phyloP scores from a whole-genome alignment of 2,888 invertebrate genomes.

The Ophion slaviceki region DNA sequence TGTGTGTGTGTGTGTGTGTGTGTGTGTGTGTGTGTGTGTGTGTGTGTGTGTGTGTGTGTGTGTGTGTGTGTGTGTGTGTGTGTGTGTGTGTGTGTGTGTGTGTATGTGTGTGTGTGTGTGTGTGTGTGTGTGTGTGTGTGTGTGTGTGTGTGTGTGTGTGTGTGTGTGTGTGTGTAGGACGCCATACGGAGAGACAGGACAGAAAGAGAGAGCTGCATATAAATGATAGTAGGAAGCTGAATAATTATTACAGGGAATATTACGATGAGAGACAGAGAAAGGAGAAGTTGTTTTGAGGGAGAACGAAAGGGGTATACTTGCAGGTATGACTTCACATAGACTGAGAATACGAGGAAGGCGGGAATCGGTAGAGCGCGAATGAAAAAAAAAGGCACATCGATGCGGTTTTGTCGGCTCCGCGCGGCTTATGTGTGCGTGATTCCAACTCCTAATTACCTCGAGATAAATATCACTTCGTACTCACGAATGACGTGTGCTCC shows the following conservation, averaged over 20 bases:
- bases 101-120: constrained; percentile 1
- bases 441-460: constrained; percentile 80
- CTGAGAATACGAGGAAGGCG: constrained; percentile 52
- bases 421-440: constrained; percentile 72
- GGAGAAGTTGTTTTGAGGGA: constrained; percentile 39
- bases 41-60: constrained; percentile 3
- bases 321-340: constrained; percentile 24
- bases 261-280: constrained; percentile 63
- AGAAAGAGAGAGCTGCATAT: constrained; percentile 60
- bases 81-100: constrained; percentile 6
- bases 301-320: constrained; percentile 35
- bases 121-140: constrained; percentile 1
- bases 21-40: constrained; percentile 1
- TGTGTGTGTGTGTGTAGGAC: constrained; percentile 21
- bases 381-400: constrained; percentile 64
- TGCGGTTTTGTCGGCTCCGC: constrained; percentile 44
- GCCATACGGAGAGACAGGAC: constrained; percentile 42
- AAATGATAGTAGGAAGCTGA: constrained; percentile 70
- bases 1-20: constrained; percentile 5
- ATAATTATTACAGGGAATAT: constrained; percentile 74
- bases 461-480: constrained; percentile 80
- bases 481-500: constrained; percentile 80
- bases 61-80: constrained; percentile 8
- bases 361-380: constrained; percentile 67
- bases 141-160: constrained; percentile 8